Evolutionary conservation across 2,113 vertebrate genomes (phyloP).

Genomic region (Lepus europaeus): DNA sequence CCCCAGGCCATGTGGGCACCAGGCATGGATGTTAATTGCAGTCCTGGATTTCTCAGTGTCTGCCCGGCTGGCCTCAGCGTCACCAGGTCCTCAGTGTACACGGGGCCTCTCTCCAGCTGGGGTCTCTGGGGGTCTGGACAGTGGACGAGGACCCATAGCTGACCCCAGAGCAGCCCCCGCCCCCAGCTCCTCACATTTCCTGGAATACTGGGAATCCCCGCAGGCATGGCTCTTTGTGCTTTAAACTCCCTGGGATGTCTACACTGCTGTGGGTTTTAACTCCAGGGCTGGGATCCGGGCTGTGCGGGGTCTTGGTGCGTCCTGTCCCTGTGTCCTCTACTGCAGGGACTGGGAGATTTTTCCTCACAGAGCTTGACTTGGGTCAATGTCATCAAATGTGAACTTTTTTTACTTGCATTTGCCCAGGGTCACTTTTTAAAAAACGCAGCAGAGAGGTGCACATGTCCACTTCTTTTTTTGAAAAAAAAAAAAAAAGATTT

Average conservation of each 20-base stretch:
- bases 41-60: neutral
- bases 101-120: too few relatives aligned
- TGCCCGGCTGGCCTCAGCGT: too few relatives aligned
- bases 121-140: too few relatives aligned
- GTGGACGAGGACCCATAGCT: too few relatives aligned
- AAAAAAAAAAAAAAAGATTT: too few relatives aligned
- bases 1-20: too few relatives aligned
- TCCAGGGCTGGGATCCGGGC: neutral
- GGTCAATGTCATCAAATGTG: neutral
- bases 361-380: neutral
- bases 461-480: neutral
- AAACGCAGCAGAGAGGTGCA: neutral
- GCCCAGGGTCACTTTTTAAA: neutral
- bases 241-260: neutral
- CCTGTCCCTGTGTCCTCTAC: neutral
- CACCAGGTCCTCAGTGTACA: neutral
- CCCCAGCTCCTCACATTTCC: too few relatives aligned
- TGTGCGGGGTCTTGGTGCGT: neutral
- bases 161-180: too few relatives aligned
- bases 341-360: neutral
- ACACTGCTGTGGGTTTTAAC: neutral
- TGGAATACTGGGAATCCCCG: accelerated
- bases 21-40: neutral
- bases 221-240: neutral
- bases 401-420: neutral